Conservation (phyloP, 1,140 invertebrate genomes). For the Drosophila athabasca region DNA sequence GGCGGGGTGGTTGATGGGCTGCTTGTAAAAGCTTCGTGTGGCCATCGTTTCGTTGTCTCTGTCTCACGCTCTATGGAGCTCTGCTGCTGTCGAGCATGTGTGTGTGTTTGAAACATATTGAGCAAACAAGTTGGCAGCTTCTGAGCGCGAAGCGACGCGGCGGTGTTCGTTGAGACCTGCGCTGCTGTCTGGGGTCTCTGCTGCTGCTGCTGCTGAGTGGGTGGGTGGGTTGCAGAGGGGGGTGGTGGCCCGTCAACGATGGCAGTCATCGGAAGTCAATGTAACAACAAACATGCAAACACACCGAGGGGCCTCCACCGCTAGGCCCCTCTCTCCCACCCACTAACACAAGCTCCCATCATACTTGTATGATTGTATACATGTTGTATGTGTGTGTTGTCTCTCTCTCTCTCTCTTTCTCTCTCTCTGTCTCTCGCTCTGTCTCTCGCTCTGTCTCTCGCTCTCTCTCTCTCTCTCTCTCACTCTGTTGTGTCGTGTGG, state of each 20-base stretch:
- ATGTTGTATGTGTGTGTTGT: slow-evolving; percentile 15
- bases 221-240: slow-evolving; percentile 24
- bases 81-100: slow-evolving; percentile 17
- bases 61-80: slow-evolving; percentile 13
- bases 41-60: slow-evolving; percentile 42
- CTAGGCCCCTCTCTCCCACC: slow-evolving; percentile 4
- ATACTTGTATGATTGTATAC: slow-evolving; percentile 16
- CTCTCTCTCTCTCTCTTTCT: slow-evolving; percentile 16
- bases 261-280: slow-evolving; percentile 82
- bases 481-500: slow-evolving; percentile 65
- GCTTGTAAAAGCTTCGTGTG: slow-evolving; percentile 69
- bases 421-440: slow-evolving; percentile 40
- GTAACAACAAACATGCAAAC: slow-evolving; percentile 82
- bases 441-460: slow-evolving; percentile 17
- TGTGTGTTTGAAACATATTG: slow-evolving; percentile 78
- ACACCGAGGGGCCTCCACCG: slow-evolving; percentile 25
- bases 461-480: slow-evolving; percentile 18
- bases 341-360: slow-evolving; percentile 11
- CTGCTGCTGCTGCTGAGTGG: slow-evolving; percentile 22
- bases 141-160: slow-evolving; percentile 40
- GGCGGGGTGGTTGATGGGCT: background rate
- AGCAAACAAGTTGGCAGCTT: slow-evolving; percentile 82
- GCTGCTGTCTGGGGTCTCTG: slow-evolving; percentile 4
- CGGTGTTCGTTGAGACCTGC: slow-evolving; percentile 3
- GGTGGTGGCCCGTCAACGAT: slow-evolving; percentile 20